Base-by-base conservation (phyloP, 2,113 vertebrate genomes). In the Erpornis zantholeuca region DNA sequence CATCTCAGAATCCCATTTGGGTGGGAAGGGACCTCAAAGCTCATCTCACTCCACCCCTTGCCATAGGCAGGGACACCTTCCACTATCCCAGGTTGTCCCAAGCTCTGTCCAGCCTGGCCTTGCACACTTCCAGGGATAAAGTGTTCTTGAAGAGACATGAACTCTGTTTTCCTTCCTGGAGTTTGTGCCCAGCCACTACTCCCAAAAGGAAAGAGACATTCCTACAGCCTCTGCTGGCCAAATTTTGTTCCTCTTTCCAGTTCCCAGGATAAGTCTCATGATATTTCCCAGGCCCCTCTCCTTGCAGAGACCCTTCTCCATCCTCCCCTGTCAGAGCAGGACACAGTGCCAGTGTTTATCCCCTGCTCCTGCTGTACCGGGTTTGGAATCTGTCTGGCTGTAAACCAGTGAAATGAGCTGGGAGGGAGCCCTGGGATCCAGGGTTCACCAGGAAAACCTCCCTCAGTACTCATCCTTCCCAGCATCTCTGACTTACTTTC, bases 281-380 rank as follows among this genome's bases (percentile, higher is more conserved):
- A 25, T 72, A 9, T 21, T 31, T 80, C 28, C 36, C 25, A n/a
- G 31, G 38, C 13, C n/a, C 40, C 49, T 79, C 29, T 31, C 79
- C 33, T 50, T 25, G 12, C 64, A 56, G 79, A 40, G 49, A 40
- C 35, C 15, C 27, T 52, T 88, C 25, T 33, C 33, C 33, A 29
- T 68, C 60, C 45, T 82, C 13, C 18, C 19, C 7, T 20, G 0
- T 35, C 54, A 68, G 53, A 81, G 31, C 63, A 72, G 38, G 38
- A 44, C 16, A 25, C 0, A 0, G 19, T 49, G 16, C 12, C 7
- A 7, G 24, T 38, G 49, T 77, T 77, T 36, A n/a, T 59, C 21
- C 12, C 33, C 35, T 21, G 27, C 53, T 77, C 16, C 52, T 53
- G 49, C 65, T 50, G 33, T 35, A 11, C 50, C 0, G 3, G 24